Evolutionary conservation across 2,797 vertebrate genomes (phyloP).

Genomic region (Acipenser ruthenus): DNA sequence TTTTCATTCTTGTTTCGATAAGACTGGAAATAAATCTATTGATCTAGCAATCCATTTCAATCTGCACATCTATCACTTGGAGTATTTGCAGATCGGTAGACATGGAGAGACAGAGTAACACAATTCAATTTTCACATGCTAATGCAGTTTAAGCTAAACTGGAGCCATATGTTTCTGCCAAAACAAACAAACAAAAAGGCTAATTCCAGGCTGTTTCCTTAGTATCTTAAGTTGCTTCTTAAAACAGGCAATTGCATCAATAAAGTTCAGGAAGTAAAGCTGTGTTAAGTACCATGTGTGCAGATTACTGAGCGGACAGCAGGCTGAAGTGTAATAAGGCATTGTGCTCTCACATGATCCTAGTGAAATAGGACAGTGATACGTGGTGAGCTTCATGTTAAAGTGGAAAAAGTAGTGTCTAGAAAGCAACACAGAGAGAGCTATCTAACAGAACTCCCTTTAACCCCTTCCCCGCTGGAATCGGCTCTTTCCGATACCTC

Average conservation of each 20-base stretch:
- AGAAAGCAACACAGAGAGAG: too few relatives aligned
- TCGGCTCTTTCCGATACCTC: too few relatives aligned
- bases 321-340: too few relatives aligned
- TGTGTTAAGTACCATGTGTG: too few relatives aligned
- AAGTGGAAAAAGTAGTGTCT: too few relatives aligned
- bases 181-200: constrained; percentile 36
- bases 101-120: constrained; percentile 48
- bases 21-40: not conserved
- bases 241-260: constrained; percentile 51
- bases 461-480: too few relatives aligned
- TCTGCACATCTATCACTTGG: constrained; percentile 28
- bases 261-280: constrained; percentile 32
- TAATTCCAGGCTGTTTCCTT: constrained; percentile 52
- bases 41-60: constrained; percentile 9
- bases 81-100: constrained; percentile 28
- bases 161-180: constrained; percentile 46
- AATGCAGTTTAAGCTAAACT: constrained; percentile 57
- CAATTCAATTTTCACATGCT: constrained; percentile 51
- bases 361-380: too few relatives aligned
- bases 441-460: too few relatives aligned
- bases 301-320: too few relatives aligned
- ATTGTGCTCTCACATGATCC: too few relatives aligned
- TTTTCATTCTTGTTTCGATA: not conserved
- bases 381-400: too few relatives aligned
- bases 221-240: constrained; percentile 38